Conservation (phyloP, 2,797 vertebrate species). For the Platalea minor region DNA sequence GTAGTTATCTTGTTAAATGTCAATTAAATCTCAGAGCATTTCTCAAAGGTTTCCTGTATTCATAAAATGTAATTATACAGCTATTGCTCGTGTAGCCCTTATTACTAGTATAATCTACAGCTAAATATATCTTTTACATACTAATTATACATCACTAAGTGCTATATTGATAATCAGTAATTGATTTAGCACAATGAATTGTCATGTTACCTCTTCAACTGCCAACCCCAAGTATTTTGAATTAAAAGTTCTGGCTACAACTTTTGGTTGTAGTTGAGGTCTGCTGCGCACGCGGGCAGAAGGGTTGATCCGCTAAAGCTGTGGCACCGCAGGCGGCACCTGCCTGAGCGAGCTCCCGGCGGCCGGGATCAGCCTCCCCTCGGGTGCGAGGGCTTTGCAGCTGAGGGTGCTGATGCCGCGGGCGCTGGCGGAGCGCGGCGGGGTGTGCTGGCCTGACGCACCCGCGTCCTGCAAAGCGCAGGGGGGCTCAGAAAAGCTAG, state of each 20-base stretch:
- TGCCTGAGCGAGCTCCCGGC: accelerated
- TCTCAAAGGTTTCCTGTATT: constrained; percentile 78
- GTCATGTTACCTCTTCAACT: constrained; percentile 1
- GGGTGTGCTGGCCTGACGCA: accelerated
- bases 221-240: background rate
- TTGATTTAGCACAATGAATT: constrained; percentile 70
- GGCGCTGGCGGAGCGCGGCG: accelerated
- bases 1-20: constrained; percentile 82
- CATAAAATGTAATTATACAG: constrained; percentile 76
- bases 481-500: background rate
- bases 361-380: background rate
- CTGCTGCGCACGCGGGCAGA: background rate
- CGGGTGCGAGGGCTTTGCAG: background rate
- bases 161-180: constrained; percentile 76
- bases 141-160: constrained; percentile 67
- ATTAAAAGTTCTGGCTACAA: background rate
- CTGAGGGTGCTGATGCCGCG: too few species aligned
- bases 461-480: background rate
- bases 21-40: constrained; percentile 77
- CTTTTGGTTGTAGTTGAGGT: background rate
- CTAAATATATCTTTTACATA: constrained; percentile 71
- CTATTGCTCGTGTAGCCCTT: constrained; percentile 70
- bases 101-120: constrained; percentile 70
- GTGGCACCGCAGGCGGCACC: accelerated
- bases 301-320: background rate